Percentiles rank a stretch among this genome's conserved stretches.
Conservation (phyloP, 2,113 vertebrate species). For the Cercopithecus mona region DNA sequence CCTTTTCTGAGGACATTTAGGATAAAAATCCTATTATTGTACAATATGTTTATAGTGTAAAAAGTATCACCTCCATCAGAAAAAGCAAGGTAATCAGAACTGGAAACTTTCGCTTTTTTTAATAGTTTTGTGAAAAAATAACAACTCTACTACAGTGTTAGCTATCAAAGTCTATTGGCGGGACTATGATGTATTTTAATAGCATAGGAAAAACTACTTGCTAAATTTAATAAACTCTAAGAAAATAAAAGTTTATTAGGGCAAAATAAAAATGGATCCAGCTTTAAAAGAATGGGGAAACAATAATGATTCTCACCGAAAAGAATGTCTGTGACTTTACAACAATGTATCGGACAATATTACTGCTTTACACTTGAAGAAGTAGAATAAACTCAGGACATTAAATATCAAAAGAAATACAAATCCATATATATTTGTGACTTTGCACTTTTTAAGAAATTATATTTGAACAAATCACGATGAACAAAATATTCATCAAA, state of each 20-base stretch:
- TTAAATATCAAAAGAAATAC: neutral
- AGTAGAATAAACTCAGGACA: neutral
- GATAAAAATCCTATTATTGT: neutral
- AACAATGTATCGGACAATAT: neutral
- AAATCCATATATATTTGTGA: neutral
- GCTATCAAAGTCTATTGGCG: neutral
- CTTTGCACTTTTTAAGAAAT: neutral
- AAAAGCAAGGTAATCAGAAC: neutral
- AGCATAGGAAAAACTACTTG: slow-evolving; percentile 61
- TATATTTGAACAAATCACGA: neutral
- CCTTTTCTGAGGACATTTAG: neutral
- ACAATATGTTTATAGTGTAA: neutral
- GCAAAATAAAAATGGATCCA: slow-evolving; percentile 59
- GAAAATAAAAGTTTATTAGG: slow-evolving; percentile 58
- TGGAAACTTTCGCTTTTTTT: neutral
- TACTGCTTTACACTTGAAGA: neutral
- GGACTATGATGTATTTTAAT: slow-evolving; percentile 23
- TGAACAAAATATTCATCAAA: neutral
- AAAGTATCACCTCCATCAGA: neutral
- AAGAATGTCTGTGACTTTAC: neutral
- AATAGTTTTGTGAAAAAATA: neutral
- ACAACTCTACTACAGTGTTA: neutral
- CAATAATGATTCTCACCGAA: neutral
- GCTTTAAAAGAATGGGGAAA: slow-evolving; percentile 30
- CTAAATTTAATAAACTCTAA: slow-evolving; percentile 69